Percentiles rank a stretch among this genome's conserved stretches.
These are phyloP conservation scores for Cliona cf. orientalis DNA, from an alignment of 37 sponge, comb jelly and placozoan genomes.

Conservation along the genomic window DNA sequence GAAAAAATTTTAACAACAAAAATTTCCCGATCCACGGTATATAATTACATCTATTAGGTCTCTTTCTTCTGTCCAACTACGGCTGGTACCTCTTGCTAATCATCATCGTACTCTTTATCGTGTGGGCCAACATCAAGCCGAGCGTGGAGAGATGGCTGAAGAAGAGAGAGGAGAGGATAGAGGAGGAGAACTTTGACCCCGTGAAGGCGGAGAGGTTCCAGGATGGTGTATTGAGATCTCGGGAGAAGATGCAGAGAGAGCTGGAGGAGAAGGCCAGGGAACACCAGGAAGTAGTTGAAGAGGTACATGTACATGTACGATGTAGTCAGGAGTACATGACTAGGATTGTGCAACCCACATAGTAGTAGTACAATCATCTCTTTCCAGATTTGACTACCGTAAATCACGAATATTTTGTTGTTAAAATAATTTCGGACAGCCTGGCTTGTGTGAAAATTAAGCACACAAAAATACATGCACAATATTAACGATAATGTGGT, in stretches of 20 bases:
- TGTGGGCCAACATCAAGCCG: slow-evolving; percentile 39
- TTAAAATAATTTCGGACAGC: too few relatives aligned
- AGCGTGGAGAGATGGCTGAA: slow-evolving; percentile 16
- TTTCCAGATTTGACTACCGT: too few relatives aligned
- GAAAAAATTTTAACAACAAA: too few relatives aligned
- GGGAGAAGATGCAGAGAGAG: slow-evolving; percentile 61
- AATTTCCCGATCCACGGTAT: too few relatives aligned
- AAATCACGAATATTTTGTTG: too few relatives aligned
- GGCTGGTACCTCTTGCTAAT: slow-evolving; percentile 55
- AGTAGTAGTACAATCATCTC: too few relatives aligned
- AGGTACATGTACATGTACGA: slow-evolving; percentile 18
- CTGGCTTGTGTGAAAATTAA: too few relatives aligned
- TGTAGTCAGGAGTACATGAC: background rate
- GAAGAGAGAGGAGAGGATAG: slow-evolving; percentile 19
- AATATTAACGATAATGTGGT: too few relatives aligned
- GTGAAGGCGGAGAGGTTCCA: slow-evolving; percentile 61
- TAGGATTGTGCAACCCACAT: too few relatives aligned
- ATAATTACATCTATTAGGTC: too few relatives aligned
- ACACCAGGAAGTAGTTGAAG: slow-evolving; percentile 23
- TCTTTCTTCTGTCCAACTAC: slow-evolving; percentile 20
- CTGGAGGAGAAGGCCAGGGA: slow-evolving; percentile 41
- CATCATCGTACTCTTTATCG: slow-evolving; percentile 14
- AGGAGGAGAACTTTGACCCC: slow-evolving; percentile 67
- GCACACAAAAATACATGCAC: too few relatives aligned
- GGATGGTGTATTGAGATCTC: slow-evolving; percentile 47